Evolutionary conservation across 2,113 vertebrate species (phyloP).

Genomic region (Trichomycterus rosablanca): DNA sequence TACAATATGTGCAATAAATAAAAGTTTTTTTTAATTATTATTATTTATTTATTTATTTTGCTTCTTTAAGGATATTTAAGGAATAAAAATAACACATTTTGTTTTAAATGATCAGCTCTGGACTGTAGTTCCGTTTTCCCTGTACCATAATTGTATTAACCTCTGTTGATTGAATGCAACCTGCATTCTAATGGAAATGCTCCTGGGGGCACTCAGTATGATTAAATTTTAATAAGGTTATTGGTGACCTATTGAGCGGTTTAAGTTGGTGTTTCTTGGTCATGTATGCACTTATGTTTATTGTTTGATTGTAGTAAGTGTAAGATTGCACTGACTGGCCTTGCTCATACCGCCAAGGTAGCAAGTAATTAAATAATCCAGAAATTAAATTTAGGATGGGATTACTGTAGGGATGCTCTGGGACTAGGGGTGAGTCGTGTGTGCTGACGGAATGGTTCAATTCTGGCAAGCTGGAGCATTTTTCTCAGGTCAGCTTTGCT

Average conservation of each 20-base stretch:
- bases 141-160: no score
- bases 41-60: no score
- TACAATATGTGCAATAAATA: no score
- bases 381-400: not conserved
- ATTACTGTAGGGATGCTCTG: not conserved
- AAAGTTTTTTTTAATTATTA: no score
- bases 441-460: no score
- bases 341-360: not conserved
- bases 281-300: not conserved
- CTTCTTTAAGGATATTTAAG: no score
- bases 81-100: no score
- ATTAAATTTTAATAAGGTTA: not conserved
- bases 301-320: not conserved
- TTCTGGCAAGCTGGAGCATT: no score
- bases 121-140: no score
- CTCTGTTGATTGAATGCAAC: not conserved
- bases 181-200: not conserved
- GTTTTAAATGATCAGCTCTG: no score
- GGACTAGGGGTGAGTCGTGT: no score
- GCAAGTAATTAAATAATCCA: not conserved
- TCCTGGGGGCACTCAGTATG: not conserved
- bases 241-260: not conserved
- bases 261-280: not conserved
- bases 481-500: no score
- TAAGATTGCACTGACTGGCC: not conserved